These are phyloP conservation scores for Muschampia plurimacula DNA, from an alignment of 2,888 invertebrate species.

Conservation along the genomic window DNA sequence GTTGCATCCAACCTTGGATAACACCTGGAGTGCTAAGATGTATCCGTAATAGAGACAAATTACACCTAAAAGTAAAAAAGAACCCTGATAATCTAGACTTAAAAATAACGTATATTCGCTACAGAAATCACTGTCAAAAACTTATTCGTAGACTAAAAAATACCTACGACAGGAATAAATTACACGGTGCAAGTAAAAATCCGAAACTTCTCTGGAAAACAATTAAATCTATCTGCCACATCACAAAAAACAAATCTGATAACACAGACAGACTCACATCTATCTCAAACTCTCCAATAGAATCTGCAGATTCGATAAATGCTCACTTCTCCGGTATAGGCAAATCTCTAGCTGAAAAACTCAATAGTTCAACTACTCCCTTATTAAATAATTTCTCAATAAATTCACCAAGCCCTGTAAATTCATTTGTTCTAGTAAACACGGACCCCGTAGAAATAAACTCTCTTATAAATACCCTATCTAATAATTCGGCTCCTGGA, in stretches of 20 bases:
- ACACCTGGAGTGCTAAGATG: not conserved
- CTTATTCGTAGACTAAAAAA: not conserved
- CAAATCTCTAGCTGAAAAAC: not conserved
- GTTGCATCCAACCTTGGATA: not conserved
- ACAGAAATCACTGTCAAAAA: not conserved
- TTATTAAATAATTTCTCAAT: not conserved
- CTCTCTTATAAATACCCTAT: not conserved
- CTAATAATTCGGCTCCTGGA: not conserved
- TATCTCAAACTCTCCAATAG: not conserved
- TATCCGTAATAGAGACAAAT: not conserved
- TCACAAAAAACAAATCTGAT: not conserved
- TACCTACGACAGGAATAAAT: not conserved
- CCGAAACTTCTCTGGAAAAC: not conserved
- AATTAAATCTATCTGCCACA: not conserved
- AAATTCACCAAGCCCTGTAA: not conserved
- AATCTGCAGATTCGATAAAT: not conserved
- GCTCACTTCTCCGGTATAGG: not conserved
- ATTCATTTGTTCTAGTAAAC: not conserved
- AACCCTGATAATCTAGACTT: not conserved
- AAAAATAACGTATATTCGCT: not conserved
- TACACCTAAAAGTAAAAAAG: not conserved
- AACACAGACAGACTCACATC: not conserved
- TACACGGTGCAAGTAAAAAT: not conserved
- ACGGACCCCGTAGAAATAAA: not conserved
- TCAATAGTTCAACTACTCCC: not conserved